Base-by-base conservation (phyloP, 2,888 invertebrate species). In the Pogonocherus hispidulus region DNA sequence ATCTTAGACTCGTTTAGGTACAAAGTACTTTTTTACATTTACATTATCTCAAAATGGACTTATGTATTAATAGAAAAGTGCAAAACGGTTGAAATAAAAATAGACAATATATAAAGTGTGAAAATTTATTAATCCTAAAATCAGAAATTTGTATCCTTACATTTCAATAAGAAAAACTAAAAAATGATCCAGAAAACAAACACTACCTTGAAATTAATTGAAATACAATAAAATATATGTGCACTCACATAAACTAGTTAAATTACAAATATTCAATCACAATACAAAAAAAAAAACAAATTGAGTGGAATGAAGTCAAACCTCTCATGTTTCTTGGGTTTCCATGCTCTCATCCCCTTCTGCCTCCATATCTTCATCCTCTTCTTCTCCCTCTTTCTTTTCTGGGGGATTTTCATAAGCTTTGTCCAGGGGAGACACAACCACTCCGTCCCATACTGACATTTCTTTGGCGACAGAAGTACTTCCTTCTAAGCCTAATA, bases 361-460 rank as follows among this genome's bases (percentile, higher is more conserved):
- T 37, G 89, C 90, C 73, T 90, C 90, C 87, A 90, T 91, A 77
- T 91, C 91, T 77, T 90, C 90, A 74, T 91, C 92, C 63, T 91
- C 90, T 27, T 89, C 90, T 73, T 91, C 90, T 9, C 91, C 92
- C 47, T 94, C 94, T 27, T 92, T 92, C 60, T 92, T 91, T 78
- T 94, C 94, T 22, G 90, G 89, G 0, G 91, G 91, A 80, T 93
- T 93, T 76, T 95, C 95, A 84, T 97, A 98, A 0, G 97, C 98
- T 71, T 94, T 93, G 70, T 97, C 96, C n/a, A 97, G 87, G 0
- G 98, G 97, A 0, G 96, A 95, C 0, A 99, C 97, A 0, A 98
- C 96, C 1, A 98, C 96, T 0, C 97, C 97, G 81, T 97, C 94
- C 97, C 97, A 98, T 16, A 98, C 96, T 0, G 96, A 96, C 92